Evolutionary conservation across 2,888 invertebrate genomes (phyloP), one percentile per base, ranked within the genome.

Genomic region (Metellina segmentata): DNA sequence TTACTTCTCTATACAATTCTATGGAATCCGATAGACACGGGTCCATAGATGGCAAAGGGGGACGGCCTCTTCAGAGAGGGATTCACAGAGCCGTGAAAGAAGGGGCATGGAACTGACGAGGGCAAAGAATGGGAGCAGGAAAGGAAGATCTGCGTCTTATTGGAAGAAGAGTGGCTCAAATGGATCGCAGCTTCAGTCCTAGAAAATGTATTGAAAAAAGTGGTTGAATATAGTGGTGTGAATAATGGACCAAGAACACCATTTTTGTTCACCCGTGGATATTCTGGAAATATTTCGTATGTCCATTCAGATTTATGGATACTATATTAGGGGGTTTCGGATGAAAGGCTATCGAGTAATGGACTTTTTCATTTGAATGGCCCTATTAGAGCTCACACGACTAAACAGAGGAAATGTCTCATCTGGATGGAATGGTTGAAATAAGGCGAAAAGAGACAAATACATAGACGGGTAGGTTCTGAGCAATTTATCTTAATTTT

Each of bases 1-100:
- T 82, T 69, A 34, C 49, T 52, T n/a, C 20, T 19, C 19, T 52
- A 83, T 90, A 78, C 49, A 90, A 85, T 90, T 90, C 83, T 90
- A 90, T 71, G 75, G 72, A 81, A 81, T 88, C 71, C 88, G 81
- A 81, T 81, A 61, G 71, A 81, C 81, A 81, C 69, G 61, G 52
- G 20, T 53, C 52, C 70, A 77, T 19, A 75, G 52, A 11, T 34
- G 34, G 34, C 34, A 34, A 34, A 49, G 49, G 52, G 69, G n/a
- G 81, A 34, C 8, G 70, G 74, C n/a, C 49, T 81, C 69, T 52
- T 19, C 72, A n/a, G 48, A 81, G 79, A 72, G 71, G 72, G 48
- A 71, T 53, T 71, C 85, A 72, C 61, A 53, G 61, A 71, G 71
- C 78, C 89, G 83, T 78, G 72, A 85, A 90, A 79, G 51, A 53